Percentiles rank a stretch among this genome's conserved stretches.
Conservation (phyloP, 2,888 invertebrate species). For the Eupithecia tripunctaria region DNA sequence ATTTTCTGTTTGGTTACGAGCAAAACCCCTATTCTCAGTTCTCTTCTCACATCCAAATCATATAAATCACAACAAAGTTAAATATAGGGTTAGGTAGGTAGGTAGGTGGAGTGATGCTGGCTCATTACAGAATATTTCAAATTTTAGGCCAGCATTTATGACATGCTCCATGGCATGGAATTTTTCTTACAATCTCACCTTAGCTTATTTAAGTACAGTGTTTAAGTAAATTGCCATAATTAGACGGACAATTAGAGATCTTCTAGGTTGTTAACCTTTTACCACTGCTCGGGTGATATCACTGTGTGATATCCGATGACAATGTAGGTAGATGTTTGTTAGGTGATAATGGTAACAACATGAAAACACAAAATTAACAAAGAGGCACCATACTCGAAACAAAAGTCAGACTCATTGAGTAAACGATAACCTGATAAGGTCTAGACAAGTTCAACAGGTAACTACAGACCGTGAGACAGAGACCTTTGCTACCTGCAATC, state of each 20-base stretch:
- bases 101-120: not conserved
- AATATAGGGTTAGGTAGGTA: not conserved
- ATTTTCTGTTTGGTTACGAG: not conserved
- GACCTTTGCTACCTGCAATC: conserved; percentile 27
- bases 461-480: conserved; percentile 37
- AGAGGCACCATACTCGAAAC: not conserved
- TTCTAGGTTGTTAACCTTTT: conserved; percentile 29
- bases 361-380: not conserved
- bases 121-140: conserved; percentile 30
- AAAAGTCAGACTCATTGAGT: conserved; percentile 29
- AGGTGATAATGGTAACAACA: not conserved
- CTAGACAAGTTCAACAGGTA: conserved; percentile 42
- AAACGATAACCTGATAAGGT: conserved; percentile 33
- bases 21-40: not conserved
- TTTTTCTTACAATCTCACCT: conserved; percentile 29
- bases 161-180: conserved; percentile 18
- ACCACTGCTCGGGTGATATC: conserved; percentile 7
- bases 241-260: conserved; percentile 31
- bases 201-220: conserved; percentile 20
- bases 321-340: not conserved
- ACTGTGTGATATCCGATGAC: not conserved
- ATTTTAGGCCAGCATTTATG: conserved; percentile 41
- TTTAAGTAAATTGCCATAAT: conserved; percentile 37
- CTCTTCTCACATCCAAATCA: not conserved
- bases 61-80: not conserved